These are phyloP conservation scores for Nettapus auritus DNA, from an alignment of 2,113 vertebrate species.

Conservation along the genomic window DNA sequence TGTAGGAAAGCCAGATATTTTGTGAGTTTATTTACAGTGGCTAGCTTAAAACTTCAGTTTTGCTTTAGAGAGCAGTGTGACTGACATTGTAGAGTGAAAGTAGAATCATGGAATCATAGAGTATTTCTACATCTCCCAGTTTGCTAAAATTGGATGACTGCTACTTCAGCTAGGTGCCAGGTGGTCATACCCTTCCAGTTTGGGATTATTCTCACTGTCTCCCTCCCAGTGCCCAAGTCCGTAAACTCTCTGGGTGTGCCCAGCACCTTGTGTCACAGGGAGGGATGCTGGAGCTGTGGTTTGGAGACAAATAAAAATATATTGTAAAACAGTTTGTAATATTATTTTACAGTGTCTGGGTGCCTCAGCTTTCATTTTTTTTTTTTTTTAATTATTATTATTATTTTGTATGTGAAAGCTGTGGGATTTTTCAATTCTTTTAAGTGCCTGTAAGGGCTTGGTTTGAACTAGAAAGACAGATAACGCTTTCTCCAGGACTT, in stretches of 20 bases:
- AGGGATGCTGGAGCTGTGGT: neutral
- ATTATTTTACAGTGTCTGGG: accelerated
- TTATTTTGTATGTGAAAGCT: neutral
- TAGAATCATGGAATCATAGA: too few species aligned
- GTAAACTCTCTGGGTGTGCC: neutral
- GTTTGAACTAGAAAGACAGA: neutral
- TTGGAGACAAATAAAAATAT: neutral
- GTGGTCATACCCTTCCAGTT: neutral
- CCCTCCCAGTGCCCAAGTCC: accelerated
- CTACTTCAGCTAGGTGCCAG: neutral
- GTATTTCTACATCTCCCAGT: neutral
- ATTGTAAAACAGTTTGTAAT: neutral
- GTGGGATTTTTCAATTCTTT: neutral
- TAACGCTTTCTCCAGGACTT: neutral
- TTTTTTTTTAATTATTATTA: too few species aligned
- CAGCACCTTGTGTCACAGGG: neutral
- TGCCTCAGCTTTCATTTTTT: neutral
- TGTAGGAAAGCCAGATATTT: neutral
- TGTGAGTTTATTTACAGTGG: neutral
- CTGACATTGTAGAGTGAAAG: neutral
- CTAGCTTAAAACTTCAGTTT: neutral
- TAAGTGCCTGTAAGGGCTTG: neutral
- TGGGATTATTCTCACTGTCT: neutral
- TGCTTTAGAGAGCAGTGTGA: neutral
- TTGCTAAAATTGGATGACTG: neutral